Evolutionary conservation across 2,797 vertebrate genomes (phyloP).

Genomic region (Microctenopoma lineatum): DNA sequence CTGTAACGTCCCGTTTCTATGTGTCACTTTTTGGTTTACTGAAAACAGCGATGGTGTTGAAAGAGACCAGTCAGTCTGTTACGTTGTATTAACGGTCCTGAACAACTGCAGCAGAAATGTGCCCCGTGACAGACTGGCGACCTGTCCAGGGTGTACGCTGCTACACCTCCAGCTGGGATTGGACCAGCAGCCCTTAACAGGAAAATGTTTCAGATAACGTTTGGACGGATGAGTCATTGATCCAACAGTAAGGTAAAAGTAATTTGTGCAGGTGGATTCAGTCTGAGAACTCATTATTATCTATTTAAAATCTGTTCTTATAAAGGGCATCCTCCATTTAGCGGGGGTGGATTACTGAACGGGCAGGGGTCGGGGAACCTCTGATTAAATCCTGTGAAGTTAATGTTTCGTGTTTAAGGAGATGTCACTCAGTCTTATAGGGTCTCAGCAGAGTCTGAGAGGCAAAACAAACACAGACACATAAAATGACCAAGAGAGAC

Average conservation of each 20-base stretch:
- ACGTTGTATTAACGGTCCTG: background rate
- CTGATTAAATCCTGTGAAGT: no score
- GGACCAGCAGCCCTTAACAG: no score
- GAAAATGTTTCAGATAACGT: no score
- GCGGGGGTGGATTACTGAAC: background rate
- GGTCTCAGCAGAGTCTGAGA: background rate
- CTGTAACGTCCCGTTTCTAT: slow-evolving; percentile 51
- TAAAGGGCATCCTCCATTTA: background rate
- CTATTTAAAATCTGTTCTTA: background rate
- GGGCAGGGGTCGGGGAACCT: background rate
- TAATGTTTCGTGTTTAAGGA: background rate
- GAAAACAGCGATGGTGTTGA: slow-evolving; percentile 55
- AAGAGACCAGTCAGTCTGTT: slow-evolving; percentile 32
- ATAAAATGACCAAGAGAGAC: background rate
- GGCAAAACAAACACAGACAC: background rate
- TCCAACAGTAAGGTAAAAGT: background rate
- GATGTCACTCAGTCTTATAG: no score
- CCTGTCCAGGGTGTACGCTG: no score
- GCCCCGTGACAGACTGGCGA: no score
- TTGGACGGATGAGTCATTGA: slow-evolving; percentile 1
- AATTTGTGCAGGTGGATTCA: background rate
- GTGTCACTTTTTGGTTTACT: slow-evolving; percentile 47
- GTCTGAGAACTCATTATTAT: background rate
- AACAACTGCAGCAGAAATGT: background rate
- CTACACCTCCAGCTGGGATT: no score